Base-by-base conservation (phyloP, 2,113 vertebrate species). In the Pogona vitticeps region DNA sequence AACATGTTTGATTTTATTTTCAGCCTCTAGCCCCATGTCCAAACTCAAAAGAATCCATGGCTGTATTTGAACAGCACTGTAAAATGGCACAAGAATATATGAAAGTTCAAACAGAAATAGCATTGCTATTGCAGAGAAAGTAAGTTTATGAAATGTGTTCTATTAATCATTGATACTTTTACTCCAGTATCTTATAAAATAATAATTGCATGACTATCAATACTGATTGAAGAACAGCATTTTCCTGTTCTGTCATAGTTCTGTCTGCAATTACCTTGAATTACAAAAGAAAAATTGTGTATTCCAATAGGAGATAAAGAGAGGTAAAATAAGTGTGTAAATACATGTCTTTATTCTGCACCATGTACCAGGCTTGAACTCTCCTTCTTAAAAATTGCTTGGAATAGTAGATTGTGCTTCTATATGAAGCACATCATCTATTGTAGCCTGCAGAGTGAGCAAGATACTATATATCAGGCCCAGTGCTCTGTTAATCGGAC, bases 31-130 rank as follows among this genome's bases (percentile, higher is more conserved):
- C 98, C 94, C 99, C 99, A 1, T 99, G 98, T 94, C 98, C 98
- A 89, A 99, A 99, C 97, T 99, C 99, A 94, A 99, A 99, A 98
- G 99, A 99, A 96, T 99, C 99, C 88, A 99, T 99, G 98, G 98
- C 99, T 85, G 99, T 99, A 89, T 99, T 99, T 95, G 98, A 99
- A 94, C 99, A 99, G 93, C 98, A 99, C 95, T 99, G 99, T 96
- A 99, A 99, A 96, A 99, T 99, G 99, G 99, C 99, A 85, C 98
- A 99, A 94, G 99, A 99, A 89, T 99, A 99, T 93, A 98, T 99
- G 97, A 99, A 99, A 96, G 99, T 99, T 83, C 99, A 99, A 92
- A 99, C 99, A 7, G 99, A 99, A 97, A 99, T 99, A 36, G 98
- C 98, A 75, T 96, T 99, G 94, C 97, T 99, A 87, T 96, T 99